Conservation (phyloP, 2,888 invertebrate genomes). For the Catocala nupta region DNA sequence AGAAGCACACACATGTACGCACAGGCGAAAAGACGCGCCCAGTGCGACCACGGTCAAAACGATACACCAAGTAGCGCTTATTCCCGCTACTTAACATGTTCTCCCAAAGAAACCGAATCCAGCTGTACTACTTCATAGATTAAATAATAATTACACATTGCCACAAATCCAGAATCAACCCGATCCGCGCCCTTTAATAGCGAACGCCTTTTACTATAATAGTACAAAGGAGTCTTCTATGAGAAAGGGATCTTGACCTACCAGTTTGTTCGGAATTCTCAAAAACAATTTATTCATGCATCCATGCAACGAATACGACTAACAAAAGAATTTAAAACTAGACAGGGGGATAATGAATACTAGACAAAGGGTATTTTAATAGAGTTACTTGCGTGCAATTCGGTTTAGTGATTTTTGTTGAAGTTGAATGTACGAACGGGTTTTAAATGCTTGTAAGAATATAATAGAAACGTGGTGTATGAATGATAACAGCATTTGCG, state of each 20-base stretch:
- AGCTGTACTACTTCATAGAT: conserved; percentile 53
- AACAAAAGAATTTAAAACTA: conserved; percentile 86
- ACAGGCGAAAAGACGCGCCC: conserved; percentile 54
- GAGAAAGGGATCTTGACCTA: conserved; percentile 87
- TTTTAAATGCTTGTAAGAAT: conserved; percentile 46
- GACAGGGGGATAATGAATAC: conserved; percentile 85
- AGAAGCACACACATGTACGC: conserved; percentile 59
- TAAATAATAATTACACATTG: conserved; percentile 67
- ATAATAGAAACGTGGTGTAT: conserved; percentile 43
- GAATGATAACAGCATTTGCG: conserved; percentile 35
- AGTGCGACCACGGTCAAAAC: conserved; percentile 41
- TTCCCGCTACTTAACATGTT: conserved; percentile 15
- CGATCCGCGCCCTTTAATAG: conserved; percentile 82
- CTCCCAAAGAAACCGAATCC: conserved; percentile 41
- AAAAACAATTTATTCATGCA: conserved; percentile 87
- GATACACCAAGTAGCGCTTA: conserved; percentile 12
- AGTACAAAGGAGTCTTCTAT: conserved; percentile 83
- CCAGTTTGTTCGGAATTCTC: conserved; percentile 83
- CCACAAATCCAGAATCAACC: conserved; percentile 68
- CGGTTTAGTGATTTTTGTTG: conserved; percentile 70
- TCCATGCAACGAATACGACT: conserved; percentile 78
- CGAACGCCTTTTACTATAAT: conserved; percentile 83
- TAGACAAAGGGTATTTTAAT: conserved; percentile 84
- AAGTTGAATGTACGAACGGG: conserved; percentile 61
- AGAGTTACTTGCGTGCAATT: conserved; percentile 83